These are phyloP conservation scores for Sarcophaga bullata DNA, from an alignment of 1,140 invertebrate genomes.

Conservation along the genomic window DNA sequence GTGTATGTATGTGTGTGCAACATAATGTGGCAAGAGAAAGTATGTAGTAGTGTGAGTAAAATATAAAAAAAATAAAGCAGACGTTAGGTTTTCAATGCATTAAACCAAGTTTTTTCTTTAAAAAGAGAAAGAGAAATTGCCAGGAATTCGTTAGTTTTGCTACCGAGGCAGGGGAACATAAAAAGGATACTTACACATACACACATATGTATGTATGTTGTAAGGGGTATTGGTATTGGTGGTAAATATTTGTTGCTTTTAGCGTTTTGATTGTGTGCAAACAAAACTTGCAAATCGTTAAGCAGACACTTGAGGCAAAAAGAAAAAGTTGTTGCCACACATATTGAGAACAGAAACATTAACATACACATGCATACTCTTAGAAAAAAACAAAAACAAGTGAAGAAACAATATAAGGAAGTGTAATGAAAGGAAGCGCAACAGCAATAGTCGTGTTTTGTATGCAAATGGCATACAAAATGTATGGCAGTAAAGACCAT, in stretches of 20 bases:
- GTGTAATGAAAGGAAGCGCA: neutral
- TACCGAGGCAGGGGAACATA: neutral
- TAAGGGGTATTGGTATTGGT: neutral
- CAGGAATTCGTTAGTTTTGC: neutral
- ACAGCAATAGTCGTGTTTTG: neutral
- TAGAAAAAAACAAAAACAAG: neutral
- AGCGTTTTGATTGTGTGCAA: constrained; percentile 41
- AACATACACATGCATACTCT: no score
- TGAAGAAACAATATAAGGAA: neutral
- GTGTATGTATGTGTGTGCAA: no score
- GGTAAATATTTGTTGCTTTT: constrained; percentile 46
- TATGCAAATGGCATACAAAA: constrained; percentile 1
- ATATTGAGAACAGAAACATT: neutral
- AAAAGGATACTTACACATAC: neutral
- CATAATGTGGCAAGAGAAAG: constrained; percentile 7
- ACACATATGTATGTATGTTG: neutral
- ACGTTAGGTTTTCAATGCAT: neutral
- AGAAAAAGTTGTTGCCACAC: neutral
- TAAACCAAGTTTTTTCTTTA: neutral
- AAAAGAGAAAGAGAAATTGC: neutral
- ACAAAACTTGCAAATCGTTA: constrained; percentile 35
- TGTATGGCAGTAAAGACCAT: neutral
- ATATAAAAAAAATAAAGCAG: neutral
- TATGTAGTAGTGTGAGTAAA: constrained; percentile 7
- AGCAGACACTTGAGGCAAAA: constrained; percentile 34